Evolutionary conservation across 2,113 vertebrate genomes (phyloP), one percentile per base, ranked within the genome.

Genomic region (Dipodomys stephensi): DNA sequence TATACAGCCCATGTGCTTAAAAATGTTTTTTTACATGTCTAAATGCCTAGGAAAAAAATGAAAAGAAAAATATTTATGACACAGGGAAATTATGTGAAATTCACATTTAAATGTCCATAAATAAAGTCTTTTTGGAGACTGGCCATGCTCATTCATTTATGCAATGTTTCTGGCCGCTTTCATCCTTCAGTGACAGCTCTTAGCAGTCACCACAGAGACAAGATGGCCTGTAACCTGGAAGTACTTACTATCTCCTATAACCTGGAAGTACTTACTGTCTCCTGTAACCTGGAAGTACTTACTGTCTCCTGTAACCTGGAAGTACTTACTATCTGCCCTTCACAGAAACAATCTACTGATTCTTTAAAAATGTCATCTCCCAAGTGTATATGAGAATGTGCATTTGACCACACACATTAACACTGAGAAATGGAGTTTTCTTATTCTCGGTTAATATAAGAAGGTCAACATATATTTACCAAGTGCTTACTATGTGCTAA

Each of bases 51-150:
- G 12, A 19, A 25, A 78, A 49, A 69, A 72, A 60, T 85, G 39
- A 78, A 94, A 86, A 84, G 57, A 83, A 82, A 71, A 88, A 62
- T 74, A 88, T 83, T 92, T 88, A 81, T 74, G 35, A 90, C 35
- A 85, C 67, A 60, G 74, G 67, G 83, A 88, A 73, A 73, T 87
- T 32, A 69, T 57, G 53, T 3, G 57, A 28, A 87, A 90, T 83
- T 91, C n/a, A 60, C 16, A 83, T 78, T 79, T 79, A 25, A 49
- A 32, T 65, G 69, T 72, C 20, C 67, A 65, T n/a, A 72, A 90
- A 87, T 77, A 32, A 76, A 2, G 1, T 3, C 27, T 62, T 65
- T 82, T n/a, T 28, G 84, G 49, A 82, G 82, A 73, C 78, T n/a
- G 19, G 25, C 32, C 65, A 27, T 7, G 7, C 30, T 64, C 49